phyloP scores from a whole-genome alignment of 2,888 invertebrate species.

The Microctonus hyperodae region DNA sequence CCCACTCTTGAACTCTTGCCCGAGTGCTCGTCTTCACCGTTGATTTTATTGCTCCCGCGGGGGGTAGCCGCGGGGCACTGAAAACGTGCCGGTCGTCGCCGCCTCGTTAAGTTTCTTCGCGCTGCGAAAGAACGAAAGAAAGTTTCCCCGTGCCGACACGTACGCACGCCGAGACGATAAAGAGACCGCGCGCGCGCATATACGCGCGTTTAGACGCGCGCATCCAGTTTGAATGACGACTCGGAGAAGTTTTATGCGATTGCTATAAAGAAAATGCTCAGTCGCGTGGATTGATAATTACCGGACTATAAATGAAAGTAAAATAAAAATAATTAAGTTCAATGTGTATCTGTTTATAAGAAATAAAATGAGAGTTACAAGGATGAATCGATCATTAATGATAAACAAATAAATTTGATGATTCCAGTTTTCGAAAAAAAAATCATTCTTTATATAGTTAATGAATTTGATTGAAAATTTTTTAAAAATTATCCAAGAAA shows the following conservation, averaged over 20 bases:
- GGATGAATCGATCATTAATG: too few relatives aligned
- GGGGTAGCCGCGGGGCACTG: slow-evolving; percentile 27
- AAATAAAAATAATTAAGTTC: slow-evolving; percentile 2
- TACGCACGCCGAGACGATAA: slow-evolving; percentile 17
- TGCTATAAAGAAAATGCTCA: background rate
- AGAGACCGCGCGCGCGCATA: slow-evolving; percentile 6
- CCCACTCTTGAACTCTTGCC: background rate
- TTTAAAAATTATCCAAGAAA: too few relatives aligned
- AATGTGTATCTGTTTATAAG: background rate
- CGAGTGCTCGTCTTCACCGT: slow-evolving; percentile 13
- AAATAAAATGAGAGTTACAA: too few relatives aligned
- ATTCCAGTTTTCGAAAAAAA: too few relatives aligned
- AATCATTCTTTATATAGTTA: too few relatives aligned
- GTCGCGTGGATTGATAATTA: slow-evolving; percentile 4
- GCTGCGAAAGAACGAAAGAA: slow-evolving; percentile 24
- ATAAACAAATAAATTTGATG: too few relatives aligned
- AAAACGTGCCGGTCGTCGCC: slow-evolving; percentile 27
- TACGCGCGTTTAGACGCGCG: slow-evolving; percentile 1
- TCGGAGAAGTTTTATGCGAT: background rate
- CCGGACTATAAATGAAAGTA: background rate
- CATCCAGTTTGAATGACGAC: slow-evolving; percentile 7
- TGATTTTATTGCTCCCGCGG: slow-evolving; percentile 25
- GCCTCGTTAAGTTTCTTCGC: slow-evolving; percentile 26
- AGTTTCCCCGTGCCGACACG: slow-evolving; percentile 23
- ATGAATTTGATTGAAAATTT: too few relatives aligned